Conservation (phyloP, 1,140 invertebrate genomes). For the Atta texana region DNA sequence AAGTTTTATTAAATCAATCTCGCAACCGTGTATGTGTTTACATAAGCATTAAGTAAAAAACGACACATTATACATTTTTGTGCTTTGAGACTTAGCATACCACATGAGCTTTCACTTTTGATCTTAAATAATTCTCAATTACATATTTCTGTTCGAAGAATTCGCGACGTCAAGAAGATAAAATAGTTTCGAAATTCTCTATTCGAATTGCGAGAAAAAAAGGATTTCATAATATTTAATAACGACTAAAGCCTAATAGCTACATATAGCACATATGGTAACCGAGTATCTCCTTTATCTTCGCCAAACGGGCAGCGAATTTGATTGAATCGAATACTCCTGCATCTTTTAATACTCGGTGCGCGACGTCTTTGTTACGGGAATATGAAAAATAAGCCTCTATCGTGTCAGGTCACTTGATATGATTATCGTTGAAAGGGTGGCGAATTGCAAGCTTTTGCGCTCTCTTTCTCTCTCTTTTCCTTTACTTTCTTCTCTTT, state of each 20-base stretch:
- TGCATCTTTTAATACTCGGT: slow-evolving; percentile 3
- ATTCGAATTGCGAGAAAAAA: slow-evolving; percentile 1
- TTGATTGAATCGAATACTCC: slow-evolving; percentile 55
- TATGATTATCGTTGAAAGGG: slow-evolving; percentile 56
- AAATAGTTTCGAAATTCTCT: background rate
- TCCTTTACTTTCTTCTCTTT: background rate
- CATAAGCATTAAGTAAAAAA: slow-evolving; percentile 4
- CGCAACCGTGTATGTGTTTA: background rate
- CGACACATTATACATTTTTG: background rate
- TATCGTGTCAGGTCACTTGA: slow-evolving; percentile 62
- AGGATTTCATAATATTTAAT: background rate
- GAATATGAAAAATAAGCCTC: slow-evolving; percentile 65
- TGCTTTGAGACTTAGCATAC: background rate
- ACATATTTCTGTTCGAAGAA: background rate
- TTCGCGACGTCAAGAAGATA: slow-evolving; percentile 3
- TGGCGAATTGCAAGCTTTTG: slow-evolving; percentile 2
- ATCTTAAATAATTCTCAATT: slow-evolving; percentile 9
- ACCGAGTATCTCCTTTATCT: slow-evolving; percentile 9
- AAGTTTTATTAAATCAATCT: slow-evolving; percentile 24
- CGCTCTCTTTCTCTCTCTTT: background rate
- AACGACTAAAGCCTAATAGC: slow-evolving; percentile 18
- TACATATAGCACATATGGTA: background rate
- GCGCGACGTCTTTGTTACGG: slow-evolving; percentile 19
- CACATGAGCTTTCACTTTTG: background rate
- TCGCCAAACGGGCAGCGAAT: slow-evolving; percentile 10